Base-by-base conservation (phyloP, 2,797 vertebrate species). In the Fringilla coelebs region DNA sequence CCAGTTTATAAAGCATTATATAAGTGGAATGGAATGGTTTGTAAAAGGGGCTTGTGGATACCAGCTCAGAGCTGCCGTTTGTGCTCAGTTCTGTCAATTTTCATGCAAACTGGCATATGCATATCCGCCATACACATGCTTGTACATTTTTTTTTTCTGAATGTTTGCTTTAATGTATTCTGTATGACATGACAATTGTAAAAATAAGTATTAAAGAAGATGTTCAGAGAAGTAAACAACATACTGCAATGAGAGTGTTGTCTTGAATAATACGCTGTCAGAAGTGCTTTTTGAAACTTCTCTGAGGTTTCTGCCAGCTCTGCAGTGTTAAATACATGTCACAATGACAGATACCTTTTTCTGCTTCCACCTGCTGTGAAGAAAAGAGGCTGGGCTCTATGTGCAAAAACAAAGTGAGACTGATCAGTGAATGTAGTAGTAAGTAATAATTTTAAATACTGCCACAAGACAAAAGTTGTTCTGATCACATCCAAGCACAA, bases 101-200 rank as follows among this genome's bases (percentile, higher is more conserved):
- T 78, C 34, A 38, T 88, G 60, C 55, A 81, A 60, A 21, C 13
- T 91, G 84, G 54, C 25, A 52, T 52, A 63, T 79, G 68, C 75
- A 8, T 93, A 86, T 95, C 70, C 75, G 62, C 66, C 66, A 83
- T 62, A 82, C 40, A 84, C 41, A 34, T 68, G 66, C 77, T 87
- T 94, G 68, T 83, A 67, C 72, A 8, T 55, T 74, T 81, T 88
- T 65, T 54, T 88, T 89, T 85, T 52, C 82, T 86, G 89, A 95
- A 78, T 89, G 83, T 88, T 92, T 94, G 84, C 67, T 93, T 92
- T 90, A 88, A 86, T 86, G n/a, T 92, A 76, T 92, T 91, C 82
- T 81, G 32, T 95, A 57, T 90, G 71, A 88, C 61, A 60, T 1
- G 18, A 71, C 58, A 92, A 15, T 60, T 96, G 93, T 95, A 94